These are phyloP conservation scores for Aplysina aerophoba DNA, from an alignment of 37 sponge, comb jelly and placozoan genomes.

Conservation along the genomic window DNA sequence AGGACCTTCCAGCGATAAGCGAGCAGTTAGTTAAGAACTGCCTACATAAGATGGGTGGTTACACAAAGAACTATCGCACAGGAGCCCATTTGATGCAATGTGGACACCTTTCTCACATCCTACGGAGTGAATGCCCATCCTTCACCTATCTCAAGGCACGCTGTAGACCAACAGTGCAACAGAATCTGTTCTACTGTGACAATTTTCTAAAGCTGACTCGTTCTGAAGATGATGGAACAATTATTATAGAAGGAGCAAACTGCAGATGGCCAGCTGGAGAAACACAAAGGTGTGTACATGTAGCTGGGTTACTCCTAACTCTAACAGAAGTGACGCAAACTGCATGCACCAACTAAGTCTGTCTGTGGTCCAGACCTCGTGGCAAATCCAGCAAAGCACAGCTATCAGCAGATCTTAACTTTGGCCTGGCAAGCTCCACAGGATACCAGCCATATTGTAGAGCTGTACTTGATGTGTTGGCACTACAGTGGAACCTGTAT, in stretches of 20 bases:
- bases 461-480: background rate
- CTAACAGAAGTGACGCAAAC: slow-evolving; percentile 35
- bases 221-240: background rate
- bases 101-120: slow-evolving; percentile 33
- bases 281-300: slow-evolving; percentile 43
- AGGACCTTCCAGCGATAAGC: slow-evolving; percentile 17
- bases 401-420: slow-evolving; percentile 27
- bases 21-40: background rate
- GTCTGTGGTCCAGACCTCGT: slow-evolving; percentile 39
- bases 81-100: slow-evolving; percentile 15
- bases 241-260: background rate
- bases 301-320: slow-evolving; percentile 35
- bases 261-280: slow-evolving; percentile 11
- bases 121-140: background rate
- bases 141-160: slow-evolving; percentile 23
- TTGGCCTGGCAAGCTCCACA: slow-evolving; percentile 1
- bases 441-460: slow-evolving; percentile 25
- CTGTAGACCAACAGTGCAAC: slow-evolving; percentile 36
- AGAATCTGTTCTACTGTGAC: slow-evolving; percentile 24
- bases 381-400: background rate
- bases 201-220: background rate
- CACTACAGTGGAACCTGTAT: too few species aligned
- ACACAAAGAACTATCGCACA: slow-evolving; percentile 50
- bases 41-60: slow-evolving; percentile 15
- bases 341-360: slow-evolving; percentile 29